phyloP scores from a whole-genome alignment of 2,888 invertebrate genomes.

The Drosophila ochracea region DNA sequence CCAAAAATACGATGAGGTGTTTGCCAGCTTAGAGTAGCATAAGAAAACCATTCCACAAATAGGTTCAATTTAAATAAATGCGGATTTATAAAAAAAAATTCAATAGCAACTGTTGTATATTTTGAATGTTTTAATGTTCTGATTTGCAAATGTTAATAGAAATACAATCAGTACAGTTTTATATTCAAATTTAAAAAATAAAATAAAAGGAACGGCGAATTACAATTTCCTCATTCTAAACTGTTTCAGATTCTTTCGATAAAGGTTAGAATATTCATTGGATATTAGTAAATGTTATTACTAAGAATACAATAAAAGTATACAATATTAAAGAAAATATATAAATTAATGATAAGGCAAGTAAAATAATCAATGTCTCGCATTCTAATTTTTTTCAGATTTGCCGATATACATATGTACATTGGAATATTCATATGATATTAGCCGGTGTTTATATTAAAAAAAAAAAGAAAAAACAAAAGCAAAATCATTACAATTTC shows the following conservation, averaged over 20 bases:
- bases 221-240: not conserved
- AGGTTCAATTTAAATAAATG: not conserved
- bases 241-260: not conserved
- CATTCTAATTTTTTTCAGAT: not conserved
- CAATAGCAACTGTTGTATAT: too few species aligned
- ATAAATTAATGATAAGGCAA: not conserved
- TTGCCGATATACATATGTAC: not conserved
- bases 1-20: not conserved
- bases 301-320: too few species aligned
- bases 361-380: not conserved
- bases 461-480: not conserved
- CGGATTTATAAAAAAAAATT: too few species aligned
- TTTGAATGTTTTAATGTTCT: too few species aligned
- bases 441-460: not conserved
- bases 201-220: not conserved
- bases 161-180: not conserved
- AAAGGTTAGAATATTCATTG: not conserved
- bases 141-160: too few species aligned
- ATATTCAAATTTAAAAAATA: not conserved
- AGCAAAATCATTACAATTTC: constrained; percentile 8
- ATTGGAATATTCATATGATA: not conserved
- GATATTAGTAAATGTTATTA: too few species aligned
- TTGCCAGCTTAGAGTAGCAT: not conserved
- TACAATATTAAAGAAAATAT: too few species aligned
- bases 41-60: not conserved